Evolutionary conservation across 1,140 invertebrate genomes (phyloP).

Genomic region (Ylistrum balloti): DNA sequence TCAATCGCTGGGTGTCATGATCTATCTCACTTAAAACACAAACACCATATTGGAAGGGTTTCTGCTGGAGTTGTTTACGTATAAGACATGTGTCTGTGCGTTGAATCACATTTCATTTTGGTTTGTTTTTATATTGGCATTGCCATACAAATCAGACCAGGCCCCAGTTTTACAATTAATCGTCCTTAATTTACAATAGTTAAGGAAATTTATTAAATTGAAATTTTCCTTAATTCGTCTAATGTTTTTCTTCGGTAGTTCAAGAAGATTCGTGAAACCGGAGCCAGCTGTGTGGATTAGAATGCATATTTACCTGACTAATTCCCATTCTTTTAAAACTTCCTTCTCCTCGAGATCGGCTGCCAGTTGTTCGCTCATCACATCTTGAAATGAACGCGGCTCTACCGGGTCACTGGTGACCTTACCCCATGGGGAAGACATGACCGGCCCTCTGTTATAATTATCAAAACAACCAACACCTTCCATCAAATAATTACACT

Average conservation of each 20-base stretch:
- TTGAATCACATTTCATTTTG: no score
- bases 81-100: no score
- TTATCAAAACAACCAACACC: neutral
- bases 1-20: no score
- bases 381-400: constrained; percentile 74
- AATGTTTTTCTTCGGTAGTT: no score
- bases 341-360: constrained; percentile 68
- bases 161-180: neutral
- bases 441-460: neutral
- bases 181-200: no score
- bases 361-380: constrained; percentile 79
- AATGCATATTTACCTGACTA: neutral
- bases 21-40: no score
- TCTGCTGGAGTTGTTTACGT: no score
- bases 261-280: no score
- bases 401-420: constrained; percentile 9
- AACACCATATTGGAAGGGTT: no score
- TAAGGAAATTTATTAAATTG: neutral
- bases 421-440: constrained; percentile 71
- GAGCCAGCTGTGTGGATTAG: neutral
- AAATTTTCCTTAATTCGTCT: neutral
- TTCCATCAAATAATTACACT: neutral
- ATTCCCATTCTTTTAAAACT: neutral
- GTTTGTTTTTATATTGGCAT: no score
- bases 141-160: neutral